Evolutionary conservation across 2,888 invertebrate species (phyloP).

Genomic region (Arrhopalites spinosus): DNA sequence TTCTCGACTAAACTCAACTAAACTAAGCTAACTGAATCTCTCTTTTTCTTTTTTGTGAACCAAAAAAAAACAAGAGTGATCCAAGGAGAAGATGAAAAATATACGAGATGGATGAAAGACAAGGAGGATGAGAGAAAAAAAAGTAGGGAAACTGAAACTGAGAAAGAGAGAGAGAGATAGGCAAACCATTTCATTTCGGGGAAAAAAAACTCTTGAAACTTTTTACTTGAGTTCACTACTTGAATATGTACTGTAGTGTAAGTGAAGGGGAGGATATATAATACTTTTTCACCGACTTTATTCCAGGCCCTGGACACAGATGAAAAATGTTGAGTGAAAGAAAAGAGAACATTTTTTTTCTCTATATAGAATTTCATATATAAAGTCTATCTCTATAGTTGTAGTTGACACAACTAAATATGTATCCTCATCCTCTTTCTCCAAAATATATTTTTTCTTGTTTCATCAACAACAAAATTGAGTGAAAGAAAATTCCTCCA

Average conservation of each 20-base stretch:
- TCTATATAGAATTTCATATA: no score
- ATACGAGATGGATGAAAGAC: slow-evolving; percentile 12
- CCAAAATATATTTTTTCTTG: background rate
- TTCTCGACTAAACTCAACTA: background rate
- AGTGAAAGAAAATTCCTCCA: background rate
- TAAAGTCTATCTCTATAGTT: no score
- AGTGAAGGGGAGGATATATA: background rate
- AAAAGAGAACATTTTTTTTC: no score
- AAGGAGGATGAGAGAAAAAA: background rate
- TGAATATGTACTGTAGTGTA: background rate
- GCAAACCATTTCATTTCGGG: slow-evolving; percentile 18
- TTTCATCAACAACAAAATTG: background rate
- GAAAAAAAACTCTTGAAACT: slow-evolving; percentile 13
- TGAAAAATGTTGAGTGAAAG: slow-evolving; percentile 30
- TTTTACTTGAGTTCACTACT: slow-evolving; percentile 18
- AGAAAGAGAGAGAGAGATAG: background rate
- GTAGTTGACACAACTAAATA: slow-evolving; percentile 13
- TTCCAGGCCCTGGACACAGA: slow-evolving; percentile 23
- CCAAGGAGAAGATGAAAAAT: slow-evolving; percentile 17
- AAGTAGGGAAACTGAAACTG: background rate
- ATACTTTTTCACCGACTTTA: slow-evolving; percentile 12
- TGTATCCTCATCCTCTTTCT: no score
- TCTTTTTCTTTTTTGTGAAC: background rate
- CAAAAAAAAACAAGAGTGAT: no score
- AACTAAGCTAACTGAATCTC: slow-evolving; percentile 11